Conservation (phyloP, 2,888 invertebrate species). For the Stenoptilia bipunctidactyla region DNA sequence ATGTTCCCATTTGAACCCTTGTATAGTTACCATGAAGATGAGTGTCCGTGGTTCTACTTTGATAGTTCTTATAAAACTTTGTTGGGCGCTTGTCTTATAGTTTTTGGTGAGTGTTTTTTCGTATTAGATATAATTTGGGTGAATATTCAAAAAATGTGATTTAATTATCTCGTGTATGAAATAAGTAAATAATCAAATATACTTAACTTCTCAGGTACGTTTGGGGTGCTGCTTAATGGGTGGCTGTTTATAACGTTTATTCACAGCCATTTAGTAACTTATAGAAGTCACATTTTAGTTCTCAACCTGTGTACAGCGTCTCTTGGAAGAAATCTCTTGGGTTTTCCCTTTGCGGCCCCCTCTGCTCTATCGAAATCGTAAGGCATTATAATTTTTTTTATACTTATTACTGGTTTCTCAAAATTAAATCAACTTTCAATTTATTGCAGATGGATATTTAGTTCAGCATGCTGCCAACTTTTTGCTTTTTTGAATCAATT, state of each 20-base stretch:
- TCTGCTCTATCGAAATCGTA: constrained; percentile 67
- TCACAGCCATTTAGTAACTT: constrained; percentile 64
- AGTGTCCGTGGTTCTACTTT: constrained; percentile 67
- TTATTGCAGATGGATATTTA: constrained; percentile 67
- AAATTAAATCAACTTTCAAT: neutral
- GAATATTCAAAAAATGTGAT: too few relatives aligned
- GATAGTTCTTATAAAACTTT: constrained; percentile 66
- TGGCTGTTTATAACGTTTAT: constrained; percentile 70
- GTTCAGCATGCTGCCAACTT: constrained; percentile 62
- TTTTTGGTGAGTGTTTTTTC: constrained; percentile 53
- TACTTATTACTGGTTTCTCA: neutral
- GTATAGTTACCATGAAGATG: constrained; percentile 39
- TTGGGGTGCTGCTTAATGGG: constrained; percentile 67
- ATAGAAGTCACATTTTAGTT: constrained; percentile 65
- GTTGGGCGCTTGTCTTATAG: constrained; percentile 61
- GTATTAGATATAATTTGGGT: too few relatives aligned
- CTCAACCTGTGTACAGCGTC: constrained; percentile 66
- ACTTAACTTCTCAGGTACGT: constrained; percentile 54
- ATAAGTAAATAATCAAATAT: too few relatives aligned
- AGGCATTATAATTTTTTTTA: constrained; percentile 3
- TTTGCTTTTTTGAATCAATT: constrained; percentile 69
- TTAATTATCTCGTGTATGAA: too few relatives aligned
- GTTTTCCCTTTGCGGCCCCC: constrained; percentile 66
- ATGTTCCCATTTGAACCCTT: constrained; percentile 23
- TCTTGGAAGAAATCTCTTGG: constrained; percentile 60